Percentiles rank a stretch among this genome's conserved stretches.
Conservation (phyloP, 2,113 vertebrate species). For the Sturnus vulgaris region DNA sequence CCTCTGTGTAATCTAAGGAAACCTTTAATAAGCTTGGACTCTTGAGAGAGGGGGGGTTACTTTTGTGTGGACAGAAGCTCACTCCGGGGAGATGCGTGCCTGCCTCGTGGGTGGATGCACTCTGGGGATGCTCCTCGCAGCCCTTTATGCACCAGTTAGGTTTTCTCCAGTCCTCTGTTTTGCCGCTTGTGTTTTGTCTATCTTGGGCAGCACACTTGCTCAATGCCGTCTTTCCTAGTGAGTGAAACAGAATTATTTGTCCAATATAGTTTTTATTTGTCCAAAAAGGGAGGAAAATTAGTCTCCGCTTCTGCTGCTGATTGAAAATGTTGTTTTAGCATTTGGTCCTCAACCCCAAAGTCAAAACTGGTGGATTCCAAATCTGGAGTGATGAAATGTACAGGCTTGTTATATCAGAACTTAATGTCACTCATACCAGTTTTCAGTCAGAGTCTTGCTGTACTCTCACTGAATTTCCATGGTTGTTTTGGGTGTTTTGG, state of each 20-base stretch:
- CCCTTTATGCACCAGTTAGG: background rate
- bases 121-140: accelerated
- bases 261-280: background rate
- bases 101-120: background rate
- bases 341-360: background rate
- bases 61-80: background rate
- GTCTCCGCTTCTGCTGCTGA: background rate
- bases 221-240: background rate
- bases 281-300: background rate
- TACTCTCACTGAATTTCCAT: background rate
- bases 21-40: background rate
- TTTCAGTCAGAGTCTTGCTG: background rate
- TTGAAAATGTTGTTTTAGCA: background rate
- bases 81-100: background rate
- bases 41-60: background rate
- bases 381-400: background rate
- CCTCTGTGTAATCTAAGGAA: background rate
- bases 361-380: background rate
- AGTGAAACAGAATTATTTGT: background rate
- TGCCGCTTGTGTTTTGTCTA: background rate
- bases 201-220: background rate
- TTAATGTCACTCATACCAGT: background rate
- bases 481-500: background rate
- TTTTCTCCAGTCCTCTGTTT: background rate
- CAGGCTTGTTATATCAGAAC: background rate